These are phyloP conservation scores for Myotis lucifugus DNA, from an alignment of 2,113 vertebrate species.

Conservation along the genomic window DNA sequence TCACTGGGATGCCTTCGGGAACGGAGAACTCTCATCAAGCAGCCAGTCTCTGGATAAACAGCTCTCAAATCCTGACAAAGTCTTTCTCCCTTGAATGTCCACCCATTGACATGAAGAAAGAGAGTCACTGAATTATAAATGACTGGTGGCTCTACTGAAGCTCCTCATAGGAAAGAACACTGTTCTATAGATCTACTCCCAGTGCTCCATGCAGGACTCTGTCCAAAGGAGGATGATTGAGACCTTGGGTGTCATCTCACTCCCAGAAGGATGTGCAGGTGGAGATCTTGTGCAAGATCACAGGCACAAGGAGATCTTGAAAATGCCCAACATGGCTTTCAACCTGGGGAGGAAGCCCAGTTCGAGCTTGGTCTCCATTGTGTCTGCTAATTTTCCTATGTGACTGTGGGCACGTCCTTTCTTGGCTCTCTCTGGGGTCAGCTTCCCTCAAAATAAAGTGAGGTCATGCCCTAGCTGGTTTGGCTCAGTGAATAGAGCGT, in stretches of 20 bases:
- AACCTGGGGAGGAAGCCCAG: background rate
- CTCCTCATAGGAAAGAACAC: background rate
- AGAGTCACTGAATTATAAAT: background rate
- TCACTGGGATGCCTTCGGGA: background rate
- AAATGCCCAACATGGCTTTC: background rate
- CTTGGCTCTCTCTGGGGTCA: background rate
- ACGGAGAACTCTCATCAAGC: background rate
- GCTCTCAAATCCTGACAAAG: background rate
- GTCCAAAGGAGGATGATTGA: rapidly evolving
- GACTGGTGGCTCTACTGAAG: background rate
- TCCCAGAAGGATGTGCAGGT: background rate
- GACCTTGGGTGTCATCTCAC: background rate
- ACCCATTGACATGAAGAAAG: background rate
- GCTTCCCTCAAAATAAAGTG: background rate
- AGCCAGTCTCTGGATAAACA: background rate
- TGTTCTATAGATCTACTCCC: background rate
- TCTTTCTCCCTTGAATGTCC: background rate
- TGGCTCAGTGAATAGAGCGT: too few relatives aligned
- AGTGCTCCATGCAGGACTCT: background rate
- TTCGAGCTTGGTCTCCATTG: background rate
- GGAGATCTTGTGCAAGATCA: too few relatives aligned
- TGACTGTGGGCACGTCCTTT: background rate
- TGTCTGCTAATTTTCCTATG: background rate
- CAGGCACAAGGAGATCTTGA: background rate
- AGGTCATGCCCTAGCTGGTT: too few relatives aligned